Base-by-base conservation (phyloP, 2,888 invertebrate species). In the Arrhopalites spinosus region DNA sequence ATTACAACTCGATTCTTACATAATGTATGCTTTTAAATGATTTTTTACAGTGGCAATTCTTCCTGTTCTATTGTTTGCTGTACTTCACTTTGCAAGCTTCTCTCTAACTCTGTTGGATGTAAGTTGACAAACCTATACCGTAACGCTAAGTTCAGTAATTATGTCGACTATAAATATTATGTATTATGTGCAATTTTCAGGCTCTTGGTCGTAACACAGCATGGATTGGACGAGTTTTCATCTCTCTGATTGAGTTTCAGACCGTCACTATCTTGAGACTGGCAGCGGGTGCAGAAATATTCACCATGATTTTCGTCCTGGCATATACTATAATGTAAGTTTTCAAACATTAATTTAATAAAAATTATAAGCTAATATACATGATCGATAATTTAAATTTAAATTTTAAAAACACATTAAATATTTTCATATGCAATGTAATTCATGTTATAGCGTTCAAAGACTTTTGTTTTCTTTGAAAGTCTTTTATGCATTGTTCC, bases 21-120 rank as follows among this genome's bases (percentile, higher is more conserved):
- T n/a, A n/a, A n/a, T n/a, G n/a, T n/a, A n/a, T n/a, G n/a, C n/a
- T n/a, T n/a, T n/a, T n/a, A n/a, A 36, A 36, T 36, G 3, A 11
- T 36, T 61, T 73, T 79, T 81, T 81, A 75, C 85, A 95, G 95
- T 98, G 89, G 94, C 94, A 25, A 87, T 98, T 83, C 88, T 94
- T 78, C 99, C 99, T 7, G 90, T 98, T 77, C 90, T 94, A 83
- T 87, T 98, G 81, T 99, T 97, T 87, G 95, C 96, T 1, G 85
- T 96, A 17, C 89, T 98, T 64, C 98, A 99, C 87, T 92, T 95
- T 61, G 92, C 96, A 27, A 95, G 94, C 83, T 98, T 96, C 87
- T 93, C 96, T 15, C 88, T 96, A 74, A 91, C 92, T 76, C 87
- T 98, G 74, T 89, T 98, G 75, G 95, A 96, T 87, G 96, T 97